Percentiles rank a stretch among this genome's conserved stretches.
These are phyloP conservation scores for Malthinus seriepunctatus DNA, from an alignment of 2,888 invertebrate genomes.

Conservation along the genomic window DNA sequence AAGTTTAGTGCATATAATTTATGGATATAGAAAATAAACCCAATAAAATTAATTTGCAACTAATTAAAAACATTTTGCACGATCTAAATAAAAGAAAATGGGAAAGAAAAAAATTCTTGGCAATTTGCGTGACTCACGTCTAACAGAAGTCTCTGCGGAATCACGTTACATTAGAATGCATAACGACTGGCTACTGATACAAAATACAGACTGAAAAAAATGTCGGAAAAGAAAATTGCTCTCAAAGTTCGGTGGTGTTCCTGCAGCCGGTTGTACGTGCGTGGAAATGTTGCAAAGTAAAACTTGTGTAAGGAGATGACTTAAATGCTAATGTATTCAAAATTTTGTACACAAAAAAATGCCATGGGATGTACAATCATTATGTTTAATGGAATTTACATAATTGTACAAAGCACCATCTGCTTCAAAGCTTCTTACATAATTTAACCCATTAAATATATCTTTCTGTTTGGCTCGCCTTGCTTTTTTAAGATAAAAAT, in stretches of 20 bases:
- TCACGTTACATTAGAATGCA: conserved; percentile 42
- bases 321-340: conserved; percentile 20
- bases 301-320: conserved; percentile 9
- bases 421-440: conserved; percentile 20
- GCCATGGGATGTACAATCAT: conserved; percentile 20
- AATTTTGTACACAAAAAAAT: conserved; percentile 18
- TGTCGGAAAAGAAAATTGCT: conserved; percentile 40
- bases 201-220: conserved; percentile 37
- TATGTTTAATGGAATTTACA: conserved; percentile 25
- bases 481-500: conserved; percentile 11
- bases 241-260: conserved; percentile 26
- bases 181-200: conserved; percentile 41
- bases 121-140: conserved; percentile 44
- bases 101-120: conserved; percentile 40
- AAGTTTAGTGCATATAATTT: neutral
- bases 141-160: conserved; percentile 31
- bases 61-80: conserved; percentile 42
- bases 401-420: conserved; percentile 25
- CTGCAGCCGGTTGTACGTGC: conserved; percentile 23
- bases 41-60: conserved; percentile 21
- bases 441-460: conserved; percentile 20
- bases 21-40: neutral
- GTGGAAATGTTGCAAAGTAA: conserved; percentile 25
- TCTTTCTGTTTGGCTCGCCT: conserved; percentile 12
- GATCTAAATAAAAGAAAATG: conserved; percentile 45